Evolutionary conservation across 2,888 invertebrate species (phyloP).

Genomic region (Chaetogeoica ovagalla): DNA sequence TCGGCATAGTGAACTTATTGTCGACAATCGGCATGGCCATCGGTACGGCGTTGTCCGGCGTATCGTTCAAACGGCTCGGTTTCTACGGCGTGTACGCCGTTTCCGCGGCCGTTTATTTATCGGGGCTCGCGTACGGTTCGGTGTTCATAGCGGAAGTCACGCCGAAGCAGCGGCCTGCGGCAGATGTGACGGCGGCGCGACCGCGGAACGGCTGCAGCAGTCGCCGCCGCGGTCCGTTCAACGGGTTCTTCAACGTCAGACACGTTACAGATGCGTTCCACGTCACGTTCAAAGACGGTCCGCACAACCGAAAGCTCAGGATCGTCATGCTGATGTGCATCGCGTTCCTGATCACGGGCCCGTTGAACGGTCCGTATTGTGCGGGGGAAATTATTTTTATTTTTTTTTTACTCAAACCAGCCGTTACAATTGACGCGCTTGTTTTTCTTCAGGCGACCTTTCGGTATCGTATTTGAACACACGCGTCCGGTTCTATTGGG

Average conservation of each 20-base stretch:
- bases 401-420: too few relatives aligned
- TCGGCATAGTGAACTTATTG: slow-evolving; percentile 86
- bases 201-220: background rate
- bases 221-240: slow-evolving; percentile 60
- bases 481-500: slow-evolving; percentile 83
- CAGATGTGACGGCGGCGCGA: too few relatives aligned
- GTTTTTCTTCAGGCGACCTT: slow-evolving; percentile 68
- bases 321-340: slow-evolving; percentile 79
- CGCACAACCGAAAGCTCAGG: slow-evolving; percentile 72
- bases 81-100: slow-evolving; percentile 83
- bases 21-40: slow-evolving; percentile 85
- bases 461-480: slow-evolving; percentile 82
- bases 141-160: slow-evolving; percentile 69
- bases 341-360: slow-evolving; percentile 84
- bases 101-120: slow-evolving; percentile 72
- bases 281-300: slow-evolving; percentile 80
- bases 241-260: slow-evolving; percentile 75
- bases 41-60: slow-evolving; percentile 83
- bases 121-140: slow-evolving; percentile 75
- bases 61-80: slow-evolving; percentile 62
- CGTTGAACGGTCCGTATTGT: slow-evolving; percentile 73
- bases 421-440: background rate
- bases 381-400: slow-evolving; percentile 14
- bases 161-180: background rate
- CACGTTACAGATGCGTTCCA: slow-evolving; percentile 77